Conservation (phyloP, 2,797 vertebrate genomes). For the Psittacula derbiana region DNA sequence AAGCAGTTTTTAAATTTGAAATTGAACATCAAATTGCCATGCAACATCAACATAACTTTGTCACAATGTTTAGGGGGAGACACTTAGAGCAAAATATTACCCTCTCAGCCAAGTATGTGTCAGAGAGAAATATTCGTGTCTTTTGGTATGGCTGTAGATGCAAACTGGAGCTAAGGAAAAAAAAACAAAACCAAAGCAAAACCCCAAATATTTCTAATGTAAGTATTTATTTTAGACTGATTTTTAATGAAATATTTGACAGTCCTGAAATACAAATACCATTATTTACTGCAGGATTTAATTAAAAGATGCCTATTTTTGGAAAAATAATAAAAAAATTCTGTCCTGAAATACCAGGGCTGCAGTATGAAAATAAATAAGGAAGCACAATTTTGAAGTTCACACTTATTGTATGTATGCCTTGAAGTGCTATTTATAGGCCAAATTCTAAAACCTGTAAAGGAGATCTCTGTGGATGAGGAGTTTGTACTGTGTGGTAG, state of each 20-base stretch:
- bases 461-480: not conserved
- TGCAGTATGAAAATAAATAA: not conserved
- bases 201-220: not conserved
- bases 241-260: not conserved
- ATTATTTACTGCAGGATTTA: conserved; percentile 21
- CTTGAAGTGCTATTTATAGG: not conserved
- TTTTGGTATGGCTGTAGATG: conserved; percentile 5
- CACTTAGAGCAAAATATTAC: conserved; percentile 64
- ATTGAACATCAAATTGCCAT: conserved; percentile 54
- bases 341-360: not conserved
- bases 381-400: not conserved
- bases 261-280: not conserved
- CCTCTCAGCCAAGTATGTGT: conserved; percentile 31
- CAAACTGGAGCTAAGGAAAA: not conserved
- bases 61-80: conserved; percentile 66
- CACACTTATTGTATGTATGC: not conserved
- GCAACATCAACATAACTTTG: conserved; percentile 50
- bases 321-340: not conserved
- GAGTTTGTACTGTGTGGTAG: not conserved
- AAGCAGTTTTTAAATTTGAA: conserved; percentile 59
- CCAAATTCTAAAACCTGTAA: not conserved
- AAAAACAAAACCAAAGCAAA: not conserved
- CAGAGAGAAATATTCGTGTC: conserved; percentile 43
- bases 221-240: not conserved
- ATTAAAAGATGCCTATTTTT: not conserved